These are phyloP conservation scores for Myxocyprinus asiaticus DNA, from an alignment of 2,113 vertebrate genomes.

Conservation along the genomic window DNA sequence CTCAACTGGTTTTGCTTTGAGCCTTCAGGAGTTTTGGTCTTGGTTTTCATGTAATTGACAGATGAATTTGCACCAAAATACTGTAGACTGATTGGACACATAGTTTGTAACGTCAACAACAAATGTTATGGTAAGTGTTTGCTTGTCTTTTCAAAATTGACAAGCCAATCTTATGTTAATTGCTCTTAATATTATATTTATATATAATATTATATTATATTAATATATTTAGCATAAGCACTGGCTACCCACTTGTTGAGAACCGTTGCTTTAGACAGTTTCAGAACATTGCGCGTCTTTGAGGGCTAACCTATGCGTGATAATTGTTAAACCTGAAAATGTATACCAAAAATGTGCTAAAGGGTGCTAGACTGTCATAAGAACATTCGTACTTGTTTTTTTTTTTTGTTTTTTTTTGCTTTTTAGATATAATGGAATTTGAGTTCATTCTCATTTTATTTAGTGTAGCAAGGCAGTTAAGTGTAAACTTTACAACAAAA, in stretches of 20 bases:
- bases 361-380: background rate
- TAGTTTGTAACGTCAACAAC: background rate
- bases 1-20: too few species aligned
- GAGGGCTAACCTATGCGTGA: slow-evolving; percentile 10
- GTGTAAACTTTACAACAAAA: too few species aligned
- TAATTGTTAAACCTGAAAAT: slow-evolving; percentile 27
- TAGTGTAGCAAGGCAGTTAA: too few species aligned
- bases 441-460: too few species aligned
- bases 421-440: too few species aligned
- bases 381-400: too few species aligned
- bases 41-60: background rate
- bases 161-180: background rate
- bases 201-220: background rate
- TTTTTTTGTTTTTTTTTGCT: too few species aligned
- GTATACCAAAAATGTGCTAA: slow-evolving; percentile 17
- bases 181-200: background rate
- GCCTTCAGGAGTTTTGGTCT: too few species aligned
- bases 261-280: background rate
- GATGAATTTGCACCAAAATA: background rate
- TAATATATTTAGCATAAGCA: background rate
- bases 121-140: background rate
- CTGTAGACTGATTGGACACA: background rate
- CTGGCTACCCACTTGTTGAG: background rate
- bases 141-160: too few species aligned
- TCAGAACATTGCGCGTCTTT: background rate